phyloP scores from a whole-genome alignment of 2,888 invertebrate genomes.

The Campopleginae sp. region DNA sequence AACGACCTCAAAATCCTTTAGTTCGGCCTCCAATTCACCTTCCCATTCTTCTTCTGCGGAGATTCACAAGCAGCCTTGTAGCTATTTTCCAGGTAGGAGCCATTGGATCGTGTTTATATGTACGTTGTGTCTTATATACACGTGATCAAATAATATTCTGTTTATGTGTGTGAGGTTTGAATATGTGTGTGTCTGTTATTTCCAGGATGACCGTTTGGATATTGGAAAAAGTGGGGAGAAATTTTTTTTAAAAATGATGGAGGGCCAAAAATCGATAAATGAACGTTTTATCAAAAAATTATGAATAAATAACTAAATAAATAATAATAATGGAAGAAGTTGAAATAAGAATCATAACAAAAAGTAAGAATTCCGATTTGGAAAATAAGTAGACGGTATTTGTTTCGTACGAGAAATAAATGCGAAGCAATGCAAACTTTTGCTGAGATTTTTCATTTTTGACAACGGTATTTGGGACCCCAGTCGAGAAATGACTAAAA shows the following conservation, averaged over 20 bases:
- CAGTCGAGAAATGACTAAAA: slow-evolving; percentile 53
- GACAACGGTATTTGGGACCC: slow-evolving; percentile 62
- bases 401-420: slow-evolving; percentile 24
- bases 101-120: slow-evolving; percentile 73
- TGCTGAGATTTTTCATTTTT: slow-evolving; percentile 28
- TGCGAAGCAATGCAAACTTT: slow-evolving; percentile 19
- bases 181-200: slow-evolving; percentile 58
- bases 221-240: slow-evolving; percentile 23
- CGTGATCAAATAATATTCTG: slow-evolving; percentile 24
- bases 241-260: neutral
- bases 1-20: slow-evolving; percentile 97
- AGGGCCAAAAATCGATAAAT: slow-evolving; percentile 37
- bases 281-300: slow-evolving; percentile 9
- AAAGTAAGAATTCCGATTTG: neutral
- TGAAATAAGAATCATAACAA: neutral
- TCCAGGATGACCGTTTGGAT: slow-evolving; percentile 41
- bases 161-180: neutral
- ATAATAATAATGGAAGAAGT: neutral
- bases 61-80: slow-evolving; percentile 82
- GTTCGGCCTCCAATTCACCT: slow-evolving; percentile 96
- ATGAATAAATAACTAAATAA: neutral
- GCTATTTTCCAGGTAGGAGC: slow-evolving; percentile 77
- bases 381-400: slow-evolving; percentile 7
- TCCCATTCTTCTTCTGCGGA: slow-evolving; percentile 96
- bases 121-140: slow-evolving; percentile 48